Conservation (phyloP, 2,113 vertebrate species). For the Chroicocephalus ridibundus region DNA sequence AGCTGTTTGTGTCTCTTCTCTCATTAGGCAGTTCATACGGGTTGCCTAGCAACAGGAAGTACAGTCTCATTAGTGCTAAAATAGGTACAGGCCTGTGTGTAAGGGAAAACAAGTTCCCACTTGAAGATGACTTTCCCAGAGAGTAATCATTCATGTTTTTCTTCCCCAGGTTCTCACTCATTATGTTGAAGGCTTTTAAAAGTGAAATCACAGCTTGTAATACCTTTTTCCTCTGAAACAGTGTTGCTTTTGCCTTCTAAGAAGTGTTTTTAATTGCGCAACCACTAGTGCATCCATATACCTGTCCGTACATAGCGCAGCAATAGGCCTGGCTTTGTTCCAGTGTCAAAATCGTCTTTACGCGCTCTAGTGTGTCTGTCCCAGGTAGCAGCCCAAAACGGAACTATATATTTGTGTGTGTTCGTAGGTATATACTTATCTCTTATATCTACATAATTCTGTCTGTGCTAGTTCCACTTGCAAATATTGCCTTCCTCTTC, state of each 20-base stretch:
- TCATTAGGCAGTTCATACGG: slow-evolving; percentile 1
- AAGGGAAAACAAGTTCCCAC: slow-evolving; percentile 15
- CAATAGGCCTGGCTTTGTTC: background rate
- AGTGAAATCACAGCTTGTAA: slow-evolving; percentile 12
- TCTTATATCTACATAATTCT: rapidly evolving
- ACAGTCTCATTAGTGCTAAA: slow-evolving; percentile 42
- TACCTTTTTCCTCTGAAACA: background rate
- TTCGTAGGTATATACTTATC: background rate
- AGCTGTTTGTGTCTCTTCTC: background rate
- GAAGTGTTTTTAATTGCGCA: background rate
- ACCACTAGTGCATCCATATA: background rate
- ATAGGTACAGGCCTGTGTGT: background rate
- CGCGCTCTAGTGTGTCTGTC: background rate
- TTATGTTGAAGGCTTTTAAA: background rate
- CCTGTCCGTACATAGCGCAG: background rate
- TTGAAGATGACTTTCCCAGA: background rate
- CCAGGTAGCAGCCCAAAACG: background rate
- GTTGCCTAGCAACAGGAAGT: slow-evolving; percentile 37
- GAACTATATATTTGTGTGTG: background rate
- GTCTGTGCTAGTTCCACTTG: background rate
- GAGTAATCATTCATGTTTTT: background rate
- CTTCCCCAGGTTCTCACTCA: background rate
- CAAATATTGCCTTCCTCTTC: background rate
- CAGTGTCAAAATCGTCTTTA: background rate
- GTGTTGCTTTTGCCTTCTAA: background rate